A percentile compares a stretch with the other conserved stretches of the same genome.
phyloP scores from a whole-genome alignment of 2,113 vertebrate species.

The Tetrao urogallus region DNA sequence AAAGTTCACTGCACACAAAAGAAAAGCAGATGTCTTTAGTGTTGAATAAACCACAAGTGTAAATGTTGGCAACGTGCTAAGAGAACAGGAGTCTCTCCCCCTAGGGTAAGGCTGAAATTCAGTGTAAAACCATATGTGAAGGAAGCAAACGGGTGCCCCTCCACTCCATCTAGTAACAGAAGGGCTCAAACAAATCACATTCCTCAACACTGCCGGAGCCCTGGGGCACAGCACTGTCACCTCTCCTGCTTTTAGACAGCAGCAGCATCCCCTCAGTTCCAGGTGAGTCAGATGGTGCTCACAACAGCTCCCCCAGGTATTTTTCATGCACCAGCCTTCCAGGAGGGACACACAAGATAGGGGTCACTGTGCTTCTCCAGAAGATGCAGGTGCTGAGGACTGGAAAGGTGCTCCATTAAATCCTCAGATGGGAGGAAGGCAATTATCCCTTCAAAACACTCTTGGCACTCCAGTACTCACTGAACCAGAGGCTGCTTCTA shows the following conservation, averaged over 20 bases:
- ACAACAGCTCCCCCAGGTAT: background rate
- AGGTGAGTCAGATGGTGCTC: background rate
- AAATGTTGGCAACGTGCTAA: background rate
- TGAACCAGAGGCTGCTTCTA: background rate
- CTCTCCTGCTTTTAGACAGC: background rate
- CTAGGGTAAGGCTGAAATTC: background rate
- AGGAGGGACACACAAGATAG: background rate
- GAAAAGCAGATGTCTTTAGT: background rate
- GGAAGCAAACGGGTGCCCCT: background rate
- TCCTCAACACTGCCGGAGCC: background rate
- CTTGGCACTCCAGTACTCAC: background rate
- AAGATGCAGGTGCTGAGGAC: background rate
- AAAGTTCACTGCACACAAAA: background rate
- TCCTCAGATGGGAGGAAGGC: conserved; percentile 32
- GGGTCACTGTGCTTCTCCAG: conserved; percentile 43
- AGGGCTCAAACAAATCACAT: background rate
- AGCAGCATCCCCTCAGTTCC: background rate
- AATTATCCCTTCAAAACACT: conserved; percentile 37
- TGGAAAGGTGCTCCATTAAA: conserved; percentile 21
- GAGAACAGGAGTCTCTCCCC: background rate
- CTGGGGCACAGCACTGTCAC: background rate
- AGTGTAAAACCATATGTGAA: background rate
- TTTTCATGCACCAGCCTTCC: background rate
- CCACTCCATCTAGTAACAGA: background rate
- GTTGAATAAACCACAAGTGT: background rate